Percentiles rank a stretch among this genome's conserved stretches.
Conservation (phyloP, 1,140 invertebrate species). For the Ips nitidus region DNA sequence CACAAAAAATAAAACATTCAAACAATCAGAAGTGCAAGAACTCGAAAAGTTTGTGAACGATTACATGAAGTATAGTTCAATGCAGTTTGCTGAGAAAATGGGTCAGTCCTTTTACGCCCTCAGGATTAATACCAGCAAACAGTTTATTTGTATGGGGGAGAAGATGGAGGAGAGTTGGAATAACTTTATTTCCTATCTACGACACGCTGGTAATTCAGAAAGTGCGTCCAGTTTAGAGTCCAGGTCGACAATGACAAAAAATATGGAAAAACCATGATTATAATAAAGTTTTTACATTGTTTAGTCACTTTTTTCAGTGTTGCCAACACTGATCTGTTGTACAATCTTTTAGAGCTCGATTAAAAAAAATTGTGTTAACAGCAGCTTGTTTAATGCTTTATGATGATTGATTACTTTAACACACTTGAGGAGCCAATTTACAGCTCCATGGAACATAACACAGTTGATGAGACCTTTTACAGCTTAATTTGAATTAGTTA, state of each 20-base stretch:
- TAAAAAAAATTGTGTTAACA: no score
- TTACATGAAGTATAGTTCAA: conserved; percentile 28
- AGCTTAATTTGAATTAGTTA: no score
- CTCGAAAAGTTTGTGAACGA: conserved; percentile 32
- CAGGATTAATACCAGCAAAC: conserved; percentile 38
- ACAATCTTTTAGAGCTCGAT: no score
- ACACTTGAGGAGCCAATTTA: no score
- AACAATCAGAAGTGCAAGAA: conserved; percentile 26
- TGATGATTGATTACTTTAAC: no score
- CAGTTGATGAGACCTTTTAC: no score
- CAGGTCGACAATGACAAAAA: not conserved
- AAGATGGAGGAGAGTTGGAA: conserved; percentile 41
- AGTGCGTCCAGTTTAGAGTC: not conserved
- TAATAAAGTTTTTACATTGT: no score
- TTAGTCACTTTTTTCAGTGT: no score
- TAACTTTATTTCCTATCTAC: conserved; percentile 40
- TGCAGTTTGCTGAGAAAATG: conserved; percentile 38
- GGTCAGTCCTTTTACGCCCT: conserved; percentile 36
- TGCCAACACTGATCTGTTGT: no score
- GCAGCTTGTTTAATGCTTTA: no score
- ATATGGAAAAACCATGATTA: no score
- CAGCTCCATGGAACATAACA: no score
- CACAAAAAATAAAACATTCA: not conserved
- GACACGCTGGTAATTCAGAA: conserved; percentile 26
- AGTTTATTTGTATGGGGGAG: conserved; percentile 39